Percentiles rank a stretch among this genome's conserved stretches.
phyloP scores from a whole-genome alignment of 2,113 vertebrate species.

The Pomatostomus ruficeps region DNA sequence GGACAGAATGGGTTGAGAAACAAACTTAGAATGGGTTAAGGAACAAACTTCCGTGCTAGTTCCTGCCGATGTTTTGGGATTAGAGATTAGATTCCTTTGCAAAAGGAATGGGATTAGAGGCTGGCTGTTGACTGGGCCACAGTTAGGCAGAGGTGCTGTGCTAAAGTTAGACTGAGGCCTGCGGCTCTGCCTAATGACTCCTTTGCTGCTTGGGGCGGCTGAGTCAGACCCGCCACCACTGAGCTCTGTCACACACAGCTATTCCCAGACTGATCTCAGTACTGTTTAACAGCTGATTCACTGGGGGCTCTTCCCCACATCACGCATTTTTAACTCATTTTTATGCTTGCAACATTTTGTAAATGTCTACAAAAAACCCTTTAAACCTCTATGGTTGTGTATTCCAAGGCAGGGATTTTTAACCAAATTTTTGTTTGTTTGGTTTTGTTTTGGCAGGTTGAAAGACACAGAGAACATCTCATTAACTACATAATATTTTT shows the following conservation, averaged over 20 bases:
- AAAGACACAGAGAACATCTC: slow-evolving; percentile 92
- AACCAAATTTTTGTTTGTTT: not conserved
- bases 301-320: not conserved
- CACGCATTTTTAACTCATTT: not conserved
- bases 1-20: not conserved
- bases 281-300: not conserved
- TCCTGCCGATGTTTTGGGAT: not conserved
- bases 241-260: not conserved
- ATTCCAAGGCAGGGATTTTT: not conserved
- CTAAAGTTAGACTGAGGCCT: not conserved
- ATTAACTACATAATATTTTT: slow-evolving; percentile 99
- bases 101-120: not conserved
- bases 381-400: not conserved
- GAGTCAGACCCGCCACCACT: not conserved
- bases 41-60: not conserved
- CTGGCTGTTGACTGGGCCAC: not conserved
- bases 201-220: not conserved
- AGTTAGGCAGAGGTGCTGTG: not conserved
- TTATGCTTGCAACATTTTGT: not conserved
- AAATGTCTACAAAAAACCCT: not conserved
- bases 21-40: not conserved
- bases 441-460: slow-evolving; percentile 78
- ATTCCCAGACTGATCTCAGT: not conserved
- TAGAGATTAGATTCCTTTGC: too few species aligned
- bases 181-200: not conserved